Evolutionary conservation across 2,113 vertebrate species (phyloP).

Genomic region (Nematolebias whitei): DNA sequence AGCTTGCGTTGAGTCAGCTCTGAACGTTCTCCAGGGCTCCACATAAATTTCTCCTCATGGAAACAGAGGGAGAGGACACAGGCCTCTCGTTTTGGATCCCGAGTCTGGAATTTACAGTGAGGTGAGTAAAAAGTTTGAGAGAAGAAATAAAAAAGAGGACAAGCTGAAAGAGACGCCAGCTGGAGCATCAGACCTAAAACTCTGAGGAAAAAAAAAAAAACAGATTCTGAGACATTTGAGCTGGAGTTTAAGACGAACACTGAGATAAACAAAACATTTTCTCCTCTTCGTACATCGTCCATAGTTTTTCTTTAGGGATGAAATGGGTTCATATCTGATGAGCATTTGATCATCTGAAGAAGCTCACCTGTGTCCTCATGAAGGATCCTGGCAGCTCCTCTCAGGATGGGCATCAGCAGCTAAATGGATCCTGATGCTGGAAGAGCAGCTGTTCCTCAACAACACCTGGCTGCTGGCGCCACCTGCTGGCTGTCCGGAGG

Average conservation of each 20-base stretch:
- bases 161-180: slow-evolving; percentile 8
- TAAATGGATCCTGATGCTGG: slow-evolving; percentile 23
- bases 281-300: accelerated
- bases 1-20: slow-evolving; percentile 3
- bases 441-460: neutral
- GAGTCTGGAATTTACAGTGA: slow-evolving; percentile 28
- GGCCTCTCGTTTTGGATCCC: slow-evolving; percentile 28
- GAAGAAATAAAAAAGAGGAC: no score
- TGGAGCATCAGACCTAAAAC: slow-evolving; percentile 2
- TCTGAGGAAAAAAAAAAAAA: neutral
- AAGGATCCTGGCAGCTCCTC: slow-evolving; percentile 5
- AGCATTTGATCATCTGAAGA: slow-evolving; percentile 10
- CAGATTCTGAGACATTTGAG: neutral
- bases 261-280: neutral
- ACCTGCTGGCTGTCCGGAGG: slow-evolving; percentile 31
- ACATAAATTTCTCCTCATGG: slow-evolving; percentile 20
- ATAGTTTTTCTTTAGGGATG: neutral
- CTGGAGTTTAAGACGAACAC: neutral
- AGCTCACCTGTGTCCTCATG: slow-evolving; percentile 17
- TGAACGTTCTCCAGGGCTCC: slow-evolving; percentile 23
- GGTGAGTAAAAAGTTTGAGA: neutral
- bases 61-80: slow-evolving; percentile 12
- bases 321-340: neutral
- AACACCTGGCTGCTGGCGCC: slow-evolving; percentile 31
- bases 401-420: slow-evolving; percentile 29